Evolutionary conservation across 2,797 vertebrate genomes (phyloP).

Genomic region (Gallinago nigripennis): DNA sequence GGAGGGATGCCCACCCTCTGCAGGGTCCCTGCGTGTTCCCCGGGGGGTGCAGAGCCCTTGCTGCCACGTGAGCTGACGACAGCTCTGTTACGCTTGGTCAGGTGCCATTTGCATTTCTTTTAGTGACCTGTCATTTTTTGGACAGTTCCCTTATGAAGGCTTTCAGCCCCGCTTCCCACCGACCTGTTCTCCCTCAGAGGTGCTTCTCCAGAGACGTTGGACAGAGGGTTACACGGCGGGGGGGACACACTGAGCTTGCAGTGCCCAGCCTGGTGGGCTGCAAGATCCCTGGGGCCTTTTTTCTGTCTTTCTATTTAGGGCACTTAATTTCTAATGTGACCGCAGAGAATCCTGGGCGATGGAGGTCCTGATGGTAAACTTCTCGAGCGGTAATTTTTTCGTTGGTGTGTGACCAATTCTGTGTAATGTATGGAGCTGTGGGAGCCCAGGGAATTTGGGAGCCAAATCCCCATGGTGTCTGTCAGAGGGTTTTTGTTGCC

Average conservation of each 20-base stretch:
- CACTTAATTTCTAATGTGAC: background rate
- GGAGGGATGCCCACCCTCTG: background rate
- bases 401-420: background rate
- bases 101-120: conserved; percentile 13
- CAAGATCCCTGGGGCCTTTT: background rate
- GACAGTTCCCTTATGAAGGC: background rate
- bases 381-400: rapidly evolving
- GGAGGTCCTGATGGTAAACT: background rate
- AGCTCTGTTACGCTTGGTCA: conserved; percentile 30
- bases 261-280: background rate
- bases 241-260: background rate
- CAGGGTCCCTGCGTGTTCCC: rapidly evolving
- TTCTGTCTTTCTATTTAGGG: background rate
- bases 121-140: conserved; percentile 14
- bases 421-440: background rate
- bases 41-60: background rate
- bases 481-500: background rate
- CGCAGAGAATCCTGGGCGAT: background rate
- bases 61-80: background rate
- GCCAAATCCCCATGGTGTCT: background rate
- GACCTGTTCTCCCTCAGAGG: background rate
- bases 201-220: background rate
- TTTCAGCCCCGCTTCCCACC: background rate
- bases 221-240: background rate
- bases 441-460: background rate